Base-by-base conservation (phyloP, 2,797 vertebrate species). In the Emydoidea blandingii region DNA sequence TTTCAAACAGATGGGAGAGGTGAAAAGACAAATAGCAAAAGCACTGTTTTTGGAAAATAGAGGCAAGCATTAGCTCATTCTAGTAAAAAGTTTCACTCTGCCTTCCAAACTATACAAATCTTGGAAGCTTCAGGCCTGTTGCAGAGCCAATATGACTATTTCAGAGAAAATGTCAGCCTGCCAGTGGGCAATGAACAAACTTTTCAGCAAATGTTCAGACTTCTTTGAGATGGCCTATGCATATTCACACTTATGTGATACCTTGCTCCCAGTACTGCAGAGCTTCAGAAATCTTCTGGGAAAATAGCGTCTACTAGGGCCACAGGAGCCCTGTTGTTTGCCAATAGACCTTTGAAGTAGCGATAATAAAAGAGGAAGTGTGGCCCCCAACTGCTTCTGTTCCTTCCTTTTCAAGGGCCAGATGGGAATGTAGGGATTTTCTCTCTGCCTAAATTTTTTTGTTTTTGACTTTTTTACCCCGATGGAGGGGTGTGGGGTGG, bases 231-330 rank as follows among this genome's bases (percentile, higher is more conserved):
- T 50, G 79, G 15, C 74, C 59, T 54, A 14, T 85, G 0, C 50
- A 12, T 84, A 44, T 83, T 49, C 81, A 79, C 74, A 92, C 29
- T 23, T 81, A 76, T 89, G 37, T 88, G 52, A 93, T 95, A 85
- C 81, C 81, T 47, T 95, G 57, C 44, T 68, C 14, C 80, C 18
- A 3, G 12, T 87, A 91, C 94, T 74, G 54, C 54, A 83, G 59
- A 88, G 87, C 44, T 89, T 86, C 49, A 76, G 92, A 87, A 90
- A 34, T 80, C 85, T 81, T n/a, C 21, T 91, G 88, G 79, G n/a
- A 84, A 52, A 21, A 11, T 80, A 74, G 12, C 1, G 41, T 34
- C 8, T 82, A 23, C 82, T 94, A 83, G 12, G 41, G 27, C 19
- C 16, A 4, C 41, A 12, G 29, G 68, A 81, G 44, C 8, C 18